Evolutionary conservation across 2,888 invertebrate species (phyloP).

Genomic region (Mycalesis mineus): DNA sequence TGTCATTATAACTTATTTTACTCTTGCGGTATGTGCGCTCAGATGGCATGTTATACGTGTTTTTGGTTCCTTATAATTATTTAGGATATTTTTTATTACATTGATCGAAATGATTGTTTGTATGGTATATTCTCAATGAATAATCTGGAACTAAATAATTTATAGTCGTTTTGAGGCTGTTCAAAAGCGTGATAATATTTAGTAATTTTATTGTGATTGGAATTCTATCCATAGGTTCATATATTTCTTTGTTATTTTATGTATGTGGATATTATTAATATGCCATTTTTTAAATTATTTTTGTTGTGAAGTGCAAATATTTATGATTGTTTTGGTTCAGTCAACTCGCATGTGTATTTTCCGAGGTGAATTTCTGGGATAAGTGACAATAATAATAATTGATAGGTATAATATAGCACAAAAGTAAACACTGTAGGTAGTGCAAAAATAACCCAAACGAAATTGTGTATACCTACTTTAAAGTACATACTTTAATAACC

Average conservation of each 20-base stretch:
- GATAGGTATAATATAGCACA: too few relatives aligned
- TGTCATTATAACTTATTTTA: too few relatives aligned
- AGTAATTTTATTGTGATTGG: slow-evolving; percentile 18
- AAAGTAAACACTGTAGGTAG: too few relatives aligned
- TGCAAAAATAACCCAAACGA: too few relatives aligned
- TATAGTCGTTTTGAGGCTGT: slow-evolving; percentile 19
- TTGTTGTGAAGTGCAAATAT: slow-evolving; percentile 24
- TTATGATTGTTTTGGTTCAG: slow-evolving; percentile 21
- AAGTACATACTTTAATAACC: too few relatives aligned
- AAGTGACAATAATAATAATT: too few relatives aligned
- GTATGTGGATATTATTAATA: slow-evolving; percentile 18
- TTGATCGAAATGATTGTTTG: not conserved
- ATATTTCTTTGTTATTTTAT: slow-evolving; percentile 18
- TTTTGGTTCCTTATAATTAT: not conserved
- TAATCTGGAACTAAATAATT: slow-evolving; percentile 6
- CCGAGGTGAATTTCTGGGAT: too few relatives aligned
- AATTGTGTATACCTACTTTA: too few relatives aligned
- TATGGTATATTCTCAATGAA: not conserved
- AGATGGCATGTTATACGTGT: not conserved
- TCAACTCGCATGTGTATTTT: slow-evolving; percentile 14
- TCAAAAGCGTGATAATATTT: slow-evolving; percentile 24
- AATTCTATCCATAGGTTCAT: slow-evolving; percentile 20
- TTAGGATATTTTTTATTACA: not conserved
- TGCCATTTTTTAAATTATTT: slow-evolving; percentile 14
- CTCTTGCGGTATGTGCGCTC: too few relatives aligned